Evolutionary conservation across 2,888 invertebrate genomes (phyloP).

Genomic region (Steinernema scapterisci): DNA sequence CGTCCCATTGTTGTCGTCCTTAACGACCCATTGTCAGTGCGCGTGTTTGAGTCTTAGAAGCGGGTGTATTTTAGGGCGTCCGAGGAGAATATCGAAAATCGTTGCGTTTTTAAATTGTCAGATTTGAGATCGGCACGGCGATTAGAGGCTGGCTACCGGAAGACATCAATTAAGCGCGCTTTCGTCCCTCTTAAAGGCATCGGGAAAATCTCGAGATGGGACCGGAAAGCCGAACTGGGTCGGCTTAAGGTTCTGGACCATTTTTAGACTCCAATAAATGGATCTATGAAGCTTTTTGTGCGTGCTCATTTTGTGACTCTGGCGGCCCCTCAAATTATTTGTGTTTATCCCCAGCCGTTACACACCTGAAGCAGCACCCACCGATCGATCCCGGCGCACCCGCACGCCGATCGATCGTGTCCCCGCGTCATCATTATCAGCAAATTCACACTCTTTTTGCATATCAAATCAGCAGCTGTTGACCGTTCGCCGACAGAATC

Average conservation of each 20-base stretch:
- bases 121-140: not conserved
- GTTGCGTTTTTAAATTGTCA: constrained; percentile 6
- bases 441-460: not conserved
- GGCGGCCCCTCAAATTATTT: too few relatives aligned
- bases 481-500: not conserved
- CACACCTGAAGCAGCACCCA: not conserved
- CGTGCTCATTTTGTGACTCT: too few relatives aligned
- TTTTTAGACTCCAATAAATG: too few relatives aligned
- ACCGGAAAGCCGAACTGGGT: too few relatives aligned
- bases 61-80: not conserved
- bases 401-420: constrained; percentile 7
- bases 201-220: too few relatives aligned
- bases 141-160: not conserved
- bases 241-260: too few relatives aligned
- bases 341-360: not conserved
- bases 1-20: constrained; percentile 28
- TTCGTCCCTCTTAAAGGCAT: too few relatives aligned
- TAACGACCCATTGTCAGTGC: constrained; percentile 31
- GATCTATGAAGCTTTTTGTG: too few relatives aligned
- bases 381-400: not conserved
- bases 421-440: constrained; percentile 14
- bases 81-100: constrained; percentile 14
- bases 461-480: constrained; percentile 23
- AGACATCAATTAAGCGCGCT: too few relatives aligned
- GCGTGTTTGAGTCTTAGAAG: not conserved